phyloP scores from a whole-genome alignment of 2,797 vertebrate genomes.

The Sebastes hubbsi region DNA sequence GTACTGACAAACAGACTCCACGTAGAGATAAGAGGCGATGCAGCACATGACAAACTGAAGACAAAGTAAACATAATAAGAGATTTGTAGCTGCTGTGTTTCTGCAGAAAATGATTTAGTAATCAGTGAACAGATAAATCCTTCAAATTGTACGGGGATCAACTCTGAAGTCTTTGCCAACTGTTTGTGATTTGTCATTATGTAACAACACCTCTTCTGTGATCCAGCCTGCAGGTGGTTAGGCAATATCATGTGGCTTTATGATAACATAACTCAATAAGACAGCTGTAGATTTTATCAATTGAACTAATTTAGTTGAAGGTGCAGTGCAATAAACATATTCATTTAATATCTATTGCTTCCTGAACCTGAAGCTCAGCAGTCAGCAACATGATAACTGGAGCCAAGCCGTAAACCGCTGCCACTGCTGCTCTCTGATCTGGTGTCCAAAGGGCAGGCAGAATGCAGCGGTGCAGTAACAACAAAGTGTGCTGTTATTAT shows the following conservation, averaged over 20 bases:
- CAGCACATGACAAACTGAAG: slow-evolving; percentile 6
- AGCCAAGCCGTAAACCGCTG: slow-evolving; percentile 36
- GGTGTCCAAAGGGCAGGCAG: slow-evolving; percentile 71
- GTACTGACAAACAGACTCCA: neutral
- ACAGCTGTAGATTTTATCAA: neutral
- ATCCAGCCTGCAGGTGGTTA: neutral
- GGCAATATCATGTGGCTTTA: slow-evolving; percentile 16
- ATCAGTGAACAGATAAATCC: no score
- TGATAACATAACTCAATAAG: slow-evolving; percentile 4
- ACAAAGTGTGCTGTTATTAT: slow-evolving; percentile 12
- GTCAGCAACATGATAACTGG: slow-evolving; percentile 37
- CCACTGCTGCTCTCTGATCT: slow-evolving; percentile 33
- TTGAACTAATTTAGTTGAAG: neutral
- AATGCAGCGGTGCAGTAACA: neutral
- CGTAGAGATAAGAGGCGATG: slow-evolving; percentile 6
- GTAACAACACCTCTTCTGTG: slow-evolving; percentile 6
- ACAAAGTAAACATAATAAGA: slow-evolving; percentile 5
- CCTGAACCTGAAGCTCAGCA: neutral
- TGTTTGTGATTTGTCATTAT: neutral
- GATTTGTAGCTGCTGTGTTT: neutral
- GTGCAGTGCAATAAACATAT: slow-evolving; percentile 9
- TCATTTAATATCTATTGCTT: no score
- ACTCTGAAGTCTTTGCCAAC: no score
- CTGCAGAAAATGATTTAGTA: no score
- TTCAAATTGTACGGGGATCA: no score